phyloP scores from a whole-genome alignment of 2,888 invertebrate genomes.

The Nymphalis c-album region DNA sequence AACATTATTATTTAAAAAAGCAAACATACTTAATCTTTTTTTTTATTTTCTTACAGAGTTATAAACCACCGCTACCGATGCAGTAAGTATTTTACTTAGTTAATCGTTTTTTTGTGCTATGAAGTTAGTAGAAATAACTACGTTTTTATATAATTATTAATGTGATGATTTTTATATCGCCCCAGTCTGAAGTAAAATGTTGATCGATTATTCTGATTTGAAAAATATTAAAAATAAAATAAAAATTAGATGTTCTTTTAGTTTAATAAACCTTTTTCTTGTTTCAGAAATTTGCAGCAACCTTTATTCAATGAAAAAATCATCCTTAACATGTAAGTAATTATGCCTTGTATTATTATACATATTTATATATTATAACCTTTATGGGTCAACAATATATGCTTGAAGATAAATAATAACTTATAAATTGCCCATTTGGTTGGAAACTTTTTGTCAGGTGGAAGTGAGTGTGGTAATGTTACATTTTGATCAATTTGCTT shows the following conservation, averaged over 20 bases:
- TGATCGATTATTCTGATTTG: slow-evolving; percentile 20
- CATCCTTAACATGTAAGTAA: not conserved
- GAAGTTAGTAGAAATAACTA: too few species aligned
- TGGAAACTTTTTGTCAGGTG: too few species aligned
- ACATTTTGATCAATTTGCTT: too few species aligned
- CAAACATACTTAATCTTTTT: not conserved
- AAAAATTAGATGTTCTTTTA: not conserved
- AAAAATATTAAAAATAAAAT: not conserved
- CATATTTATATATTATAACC: too few species aligned
- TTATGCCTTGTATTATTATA: too few species aligned
- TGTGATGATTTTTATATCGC: slow-evolving; percentile 21
- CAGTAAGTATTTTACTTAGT: not conserved
- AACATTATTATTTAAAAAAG: not conserved
- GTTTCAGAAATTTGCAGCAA: not conserved
- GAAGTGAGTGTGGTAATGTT: too few species aligned
- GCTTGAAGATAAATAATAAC: too few species aligned
- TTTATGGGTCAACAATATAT: too few species aligned
- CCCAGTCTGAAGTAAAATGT: slow-evolving; percentile 26
- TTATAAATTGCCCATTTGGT: too few species aligned
- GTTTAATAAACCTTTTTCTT: not conserved
- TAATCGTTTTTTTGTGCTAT: not conserved
- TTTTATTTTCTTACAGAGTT: not conserved
- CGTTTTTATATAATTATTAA: not conserved
- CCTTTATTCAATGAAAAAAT: not conserved
- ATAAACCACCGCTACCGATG: too few species aligned